Base-by-base conservation (phyloP, 1,140 invertebrate species). In the Trichonephila clavipes region DNA sequence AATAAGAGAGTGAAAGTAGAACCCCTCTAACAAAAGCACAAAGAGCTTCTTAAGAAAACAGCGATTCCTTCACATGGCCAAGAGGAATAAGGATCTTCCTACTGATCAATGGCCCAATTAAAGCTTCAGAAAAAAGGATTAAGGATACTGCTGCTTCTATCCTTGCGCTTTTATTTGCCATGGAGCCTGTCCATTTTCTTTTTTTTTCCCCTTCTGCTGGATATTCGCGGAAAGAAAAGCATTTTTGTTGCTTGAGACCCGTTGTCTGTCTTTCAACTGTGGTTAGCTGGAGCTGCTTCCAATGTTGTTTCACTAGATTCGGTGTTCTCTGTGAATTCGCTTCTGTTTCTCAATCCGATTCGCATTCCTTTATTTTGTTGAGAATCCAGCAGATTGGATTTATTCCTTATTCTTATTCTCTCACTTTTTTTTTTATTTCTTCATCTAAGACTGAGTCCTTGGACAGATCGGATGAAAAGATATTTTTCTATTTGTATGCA, bases 51-150 rank as follows among this genome's bases (percentile, higher is more conserved):
- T 83, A 83, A 51, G 82, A 83, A 83, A 83, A 83, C 82, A 83
- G 82, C 82, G 82, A 83, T 83, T 83, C 82, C 44, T 58, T 59
- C 82, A 83, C 82, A 58, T 16, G 72, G 24, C 72, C 18, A 40
- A 77, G 72, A 77, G 72, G 51, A 83, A 83, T 83, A 83, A 59
- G 82, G n/a, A 19, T 83, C 44, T 51, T 83, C 51, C 82, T 58
- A 3, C 82, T 83, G 82, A 83, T 83, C 82, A 83, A 83, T 83
- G 82, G 82, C 82, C 61, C 85, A 87, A 87, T 87, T 87, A 87
- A 87, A 87, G 58, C 85, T 87, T 64, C 85, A 62, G 61, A 87
- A 87, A 87, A 77, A 62, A 87, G 85, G 85, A 87, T 87, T 87
- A 87, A 61, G 85, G 85, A n/a, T 64, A 58, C 85, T 87, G 58